Conservation (phyloP, 2,888 invertebrate genomes). For the Nudaria mundana region DNA sequence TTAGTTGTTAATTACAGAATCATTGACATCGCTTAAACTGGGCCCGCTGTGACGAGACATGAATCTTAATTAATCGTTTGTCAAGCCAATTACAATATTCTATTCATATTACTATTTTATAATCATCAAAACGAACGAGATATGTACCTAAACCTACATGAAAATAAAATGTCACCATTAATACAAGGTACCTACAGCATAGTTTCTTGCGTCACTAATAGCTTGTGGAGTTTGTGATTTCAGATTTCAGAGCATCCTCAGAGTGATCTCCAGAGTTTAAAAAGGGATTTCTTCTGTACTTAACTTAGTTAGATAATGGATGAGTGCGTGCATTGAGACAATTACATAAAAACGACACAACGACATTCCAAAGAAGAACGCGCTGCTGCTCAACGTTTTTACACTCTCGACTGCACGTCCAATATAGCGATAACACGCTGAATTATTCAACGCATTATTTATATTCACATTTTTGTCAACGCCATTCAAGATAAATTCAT, state of each 20-base stretch:
- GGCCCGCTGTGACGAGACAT: constrained; percentile 52
- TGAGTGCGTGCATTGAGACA: constrained; percentile 76
- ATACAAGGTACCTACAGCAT: no score
- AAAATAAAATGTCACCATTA: no score
- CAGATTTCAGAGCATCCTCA: no score
- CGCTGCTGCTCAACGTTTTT: constrained; percentile 58
- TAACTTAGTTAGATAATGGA: constrained; percentile 70
- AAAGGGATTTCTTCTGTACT: constrained; percentile 30
- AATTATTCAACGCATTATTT: constrained; percentile 78
- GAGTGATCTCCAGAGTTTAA: no score
- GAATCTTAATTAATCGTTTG: constrained; percentile 58
- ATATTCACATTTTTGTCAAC: constrained; percentile 81
- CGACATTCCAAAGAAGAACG: constrained; percentile 67
- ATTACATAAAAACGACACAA: constrained; percentile 75
- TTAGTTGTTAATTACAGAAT: constrained; percentile 74
- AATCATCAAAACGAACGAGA: no score
- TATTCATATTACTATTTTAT: no score
- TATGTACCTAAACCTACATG: no score
- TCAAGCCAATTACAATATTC: constrained; percentile 26
- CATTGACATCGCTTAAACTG: constrained; percentile 66
- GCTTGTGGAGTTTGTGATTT: constrained; percentile 33
- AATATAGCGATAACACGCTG: constrained; percentile 80
- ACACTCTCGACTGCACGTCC: constrained; percentile 56
- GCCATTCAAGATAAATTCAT: constrained; percentile 77
- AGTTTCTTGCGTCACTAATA: constrained; percentile 1